Evolutionary conservation across 2,113 vertebrate species (phyloP), one percentile per base, ranked within the genome.

Genomic region (Tetrao urogallus): DNA sequence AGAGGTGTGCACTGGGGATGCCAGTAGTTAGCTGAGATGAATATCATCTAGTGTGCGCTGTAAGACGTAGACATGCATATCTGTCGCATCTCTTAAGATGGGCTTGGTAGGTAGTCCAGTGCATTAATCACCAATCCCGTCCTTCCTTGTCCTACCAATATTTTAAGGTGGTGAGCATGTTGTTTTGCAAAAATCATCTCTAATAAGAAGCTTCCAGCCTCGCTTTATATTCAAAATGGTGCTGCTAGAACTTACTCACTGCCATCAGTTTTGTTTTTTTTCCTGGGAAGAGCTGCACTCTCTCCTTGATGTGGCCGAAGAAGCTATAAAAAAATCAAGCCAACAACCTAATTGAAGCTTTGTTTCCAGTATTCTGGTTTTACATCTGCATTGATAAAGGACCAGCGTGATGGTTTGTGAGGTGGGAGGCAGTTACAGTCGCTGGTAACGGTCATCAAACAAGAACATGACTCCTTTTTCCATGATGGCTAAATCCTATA

Each of bases 191-290:
- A 92, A 82, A n/a, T 60, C 40, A 22, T 43, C 12, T 63, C 28
- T 84, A 70, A 63, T 78, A 47, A 64, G 77, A 84, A 89, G 75
- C 61, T 71, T 94, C 28, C 43, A 89, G 38, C 30, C 22, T 87
- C 20, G 1, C 28, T 85, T 69, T 22, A 6, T 45, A 15, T 79
- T 45, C 67, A 69, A 7, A 76, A 56, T 18, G 13, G 8, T 36
- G 47, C 67, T 3, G 3, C 71, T 72, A 82, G 63, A 38, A 25
- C 85, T 82, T 38, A 57, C 2, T 5, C 9, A 1, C 50, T 72
- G 63, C 74, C 71, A 58, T 52, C 21, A 36, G 36, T 36, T 65
- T 43, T 6, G 15, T 43, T 43, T 16, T 42, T 84, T 34, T 28
- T 14, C 17, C 57, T 82, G 36, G 42, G 42, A 67, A 64, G 24